Base-by-base conservation (phyloP, 30 jellyfish, hydroid and myxozoan species). In the Clytia hemisphaerica region DNA sequence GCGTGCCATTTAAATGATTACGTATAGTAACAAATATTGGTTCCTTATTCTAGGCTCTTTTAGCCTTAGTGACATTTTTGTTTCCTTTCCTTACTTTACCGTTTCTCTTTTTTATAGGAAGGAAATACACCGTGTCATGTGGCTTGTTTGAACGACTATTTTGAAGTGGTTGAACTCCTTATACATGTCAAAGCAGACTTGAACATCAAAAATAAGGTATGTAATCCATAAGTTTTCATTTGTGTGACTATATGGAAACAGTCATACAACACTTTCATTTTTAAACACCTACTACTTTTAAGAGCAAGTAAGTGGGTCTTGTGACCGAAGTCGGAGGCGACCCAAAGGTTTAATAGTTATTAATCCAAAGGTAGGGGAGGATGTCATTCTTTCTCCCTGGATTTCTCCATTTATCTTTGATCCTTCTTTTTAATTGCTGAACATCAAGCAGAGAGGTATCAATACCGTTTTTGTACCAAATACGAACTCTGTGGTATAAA, bases 51-150 rank as follows among this genome's bases (percentile, higher is more conserved):
- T 7, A 6, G 24, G 6, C 66, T 21, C n/a, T n/a, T n/a, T n/a
- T n/a, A n/a, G n/a, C n/a, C n/a, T n/a, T n/a, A n/a, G n/a, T n/a
- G n/a, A n/a, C n/a, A n/a, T n/a, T n/a, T n/a, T n/a, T n/a, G n/a
- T n/a, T n/a, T n/a, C n/a, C n/a, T n/a, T n/a, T n/a, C n/a, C n/a
- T n/a, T n/a, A n/a, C n/a, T 46, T 46, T 26, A 2, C 24, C 2
- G 18, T 46, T 7, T 57, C 42, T 21, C 16, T 51, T 73, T 4
- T 4, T 66, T 54, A 18, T 47, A 83, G 95, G 86, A 83, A 44
- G 95, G 95, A 2, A 83, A 83, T 57, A 83, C 95, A 15, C 85
- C 95, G 10, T 53, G 77, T 9, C 86, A 65, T 67, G 92, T 75
- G 51, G 85, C 95, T 0, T 84, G 88, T 28, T 63, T 84, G 76